Evolutionary conservation across 2,888 invertebrate genomes (phyloP).

Genomic region (Hemaris fuciformis): DNA sequence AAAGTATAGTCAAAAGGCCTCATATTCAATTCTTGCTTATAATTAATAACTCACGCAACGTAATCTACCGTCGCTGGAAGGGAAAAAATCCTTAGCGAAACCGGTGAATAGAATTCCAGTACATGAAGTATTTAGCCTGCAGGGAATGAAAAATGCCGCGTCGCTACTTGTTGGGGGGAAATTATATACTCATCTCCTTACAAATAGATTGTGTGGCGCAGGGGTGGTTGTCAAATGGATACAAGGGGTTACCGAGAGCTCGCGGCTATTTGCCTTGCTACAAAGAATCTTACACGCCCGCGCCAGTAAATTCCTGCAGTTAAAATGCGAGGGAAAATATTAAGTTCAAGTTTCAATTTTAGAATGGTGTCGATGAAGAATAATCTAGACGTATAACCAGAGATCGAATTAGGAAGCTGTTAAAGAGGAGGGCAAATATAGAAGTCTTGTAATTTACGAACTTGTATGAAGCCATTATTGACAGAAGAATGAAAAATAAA

Average conservation of each 20-base stretch:
- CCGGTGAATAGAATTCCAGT: slow-evolving; percentile 11
- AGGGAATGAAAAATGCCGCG: slow-evolving; percentile 63
- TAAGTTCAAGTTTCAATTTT: background rate
- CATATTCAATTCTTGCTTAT: background rate
- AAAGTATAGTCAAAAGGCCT: background rate
- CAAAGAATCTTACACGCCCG: slow-evolving; percentile 26
- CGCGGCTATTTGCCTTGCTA: slow-evolving; percentile 48
- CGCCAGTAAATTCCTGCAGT: slow-evolving; percentile 37
- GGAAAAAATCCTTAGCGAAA: background rate
- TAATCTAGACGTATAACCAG: no score
- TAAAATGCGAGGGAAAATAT: background rate
- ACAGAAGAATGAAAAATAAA: no score
- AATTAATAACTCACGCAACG: background rate
- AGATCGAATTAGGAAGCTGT: no score
- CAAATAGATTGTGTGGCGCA: slow-evolving; percentile 73
- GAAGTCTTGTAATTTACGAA: no score
- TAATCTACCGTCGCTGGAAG: background rate
- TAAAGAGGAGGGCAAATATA: no score
- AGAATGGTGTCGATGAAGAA: no score
- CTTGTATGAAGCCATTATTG: no score
- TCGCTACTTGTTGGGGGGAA: slow-evolving; percentile 57
- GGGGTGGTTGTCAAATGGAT: slow-evolving; percentile 64
- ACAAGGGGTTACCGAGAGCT: slow-evolving; percentile 44
- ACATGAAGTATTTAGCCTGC: slow-evolving; percentile 38
- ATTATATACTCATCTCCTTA: slow-evolving; percentile 73